phyloP scores from a whole-genome alignment of 2,888 invertebrate genomes.

The Rhingia rostrata region DNA sequence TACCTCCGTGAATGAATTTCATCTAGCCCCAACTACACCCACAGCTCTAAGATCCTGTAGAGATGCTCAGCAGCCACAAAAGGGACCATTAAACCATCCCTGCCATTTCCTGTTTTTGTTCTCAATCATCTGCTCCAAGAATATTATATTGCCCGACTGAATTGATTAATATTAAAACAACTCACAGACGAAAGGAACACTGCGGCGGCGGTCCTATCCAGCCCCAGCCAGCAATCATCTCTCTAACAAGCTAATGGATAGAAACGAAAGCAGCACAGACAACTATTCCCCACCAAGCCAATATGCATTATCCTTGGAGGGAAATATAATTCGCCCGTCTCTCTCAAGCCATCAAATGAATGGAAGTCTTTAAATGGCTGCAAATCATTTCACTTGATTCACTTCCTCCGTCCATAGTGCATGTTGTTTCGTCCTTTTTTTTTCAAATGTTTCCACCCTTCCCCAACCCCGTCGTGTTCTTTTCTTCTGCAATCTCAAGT shows the following conservation, averaged over 20 bases:
- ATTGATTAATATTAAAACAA: conserved; percentile 52
- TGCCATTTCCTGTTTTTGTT: neutral
- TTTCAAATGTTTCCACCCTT: neutral
- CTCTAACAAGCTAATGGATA: conserved; percentile 54
- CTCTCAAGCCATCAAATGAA: conserved; percentile 26
- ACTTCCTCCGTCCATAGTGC: conserved; percentile 43
- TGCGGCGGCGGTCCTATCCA: conserved; percentile 10
- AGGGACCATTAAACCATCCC: too few relatives aligned
- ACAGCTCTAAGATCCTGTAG: too few relatives aligned
- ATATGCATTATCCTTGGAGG: conserved; percentile 35
- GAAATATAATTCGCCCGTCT: conserved; percentile 35
- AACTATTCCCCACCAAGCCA: conserved; percentile 1
- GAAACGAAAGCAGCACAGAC: conserved; percentile 19
- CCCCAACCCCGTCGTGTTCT: neutral
- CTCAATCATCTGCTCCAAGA: conserved; percentile 28
- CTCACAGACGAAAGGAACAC: conserved; percentile 38
- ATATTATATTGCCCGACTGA: conserved; percentile 5
- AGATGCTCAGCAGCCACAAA: too few relatives aligned
- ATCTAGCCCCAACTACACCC: too few relatives aligned
- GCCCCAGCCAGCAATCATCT: conserved; percentile 32
- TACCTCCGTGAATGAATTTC: too few relatives aligned
- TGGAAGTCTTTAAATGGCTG: conserved; percentile 57
- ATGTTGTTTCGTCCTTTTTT: neutral
- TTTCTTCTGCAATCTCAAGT: neutral
- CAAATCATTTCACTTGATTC: conserved; percentile 70